Conservation (phyloP, 2,888 invertebrate genomes). For the Drosophila rubida region DNA sequence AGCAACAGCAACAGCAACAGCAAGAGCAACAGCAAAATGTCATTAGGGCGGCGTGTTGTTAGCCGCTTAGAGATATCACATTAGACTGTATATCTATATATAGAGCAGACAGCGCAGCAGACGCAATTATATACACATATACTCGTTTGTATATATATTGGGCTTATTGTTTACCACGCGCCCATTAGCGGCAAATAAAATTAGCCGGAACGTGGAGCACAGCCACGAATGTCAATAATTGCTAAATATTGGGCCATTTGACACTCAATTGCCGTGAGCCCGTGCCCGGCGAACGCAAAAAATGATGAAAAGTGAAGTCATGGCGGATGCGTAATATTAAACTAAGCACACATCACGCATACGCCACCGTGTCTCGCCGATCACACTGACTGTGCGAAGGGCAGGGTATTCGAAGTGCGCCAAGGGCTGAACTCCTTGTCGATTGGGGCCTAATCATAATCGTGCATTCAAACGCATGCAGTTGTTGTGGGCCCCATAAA, state of each 20-base stretch:
- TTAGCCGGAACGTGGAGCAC: slow-evolving; percentile 14
- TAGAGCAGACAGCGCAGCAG: neutral
- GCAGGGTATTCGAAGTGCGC: neutral
- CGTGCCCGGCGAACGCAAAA: too few species aligned
- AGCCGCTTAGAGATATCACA: slow-evolving; percentile 34
- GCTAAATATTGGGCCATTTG: slow-evolving; percentile 24
- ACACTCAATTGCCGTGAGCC: slow-evolving; percentile 10
- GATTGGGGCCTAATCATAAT: neutral
- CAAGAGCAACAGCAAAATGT: slow-evolving; percentile 26
- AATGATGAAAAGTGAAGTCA: neutral
- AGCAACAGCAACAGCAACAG: slow-evolving; percentile 9
- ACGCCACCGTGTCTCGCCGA: neutral
- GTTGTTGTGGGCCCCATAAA: neutral
- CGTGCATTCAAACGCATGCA: neutral
- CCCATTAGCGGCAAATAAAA: slow-evolving; percentile 40
- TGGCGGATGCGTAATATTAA: neutral
- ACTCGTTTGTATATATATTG: neutral
- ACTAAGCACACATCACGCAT: neutral
- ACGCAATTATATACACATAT: neutral
- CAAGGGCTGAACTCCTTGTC: neutral
- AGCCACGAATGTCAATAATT: slow-evolving; percentile 58
- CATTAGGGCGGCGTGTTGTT: slow-evolving; percentile 34
- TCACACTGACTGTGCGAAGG: too few species aligned
- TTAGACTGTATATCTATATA: slow-evolving; percentile 10
- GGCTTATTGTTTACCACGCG: slow-evolving; percentile 20